Evolutionary conservation across 1,140 invertebrate species (phyloP).

Genomic region (Megalopta genalis): DNA sequence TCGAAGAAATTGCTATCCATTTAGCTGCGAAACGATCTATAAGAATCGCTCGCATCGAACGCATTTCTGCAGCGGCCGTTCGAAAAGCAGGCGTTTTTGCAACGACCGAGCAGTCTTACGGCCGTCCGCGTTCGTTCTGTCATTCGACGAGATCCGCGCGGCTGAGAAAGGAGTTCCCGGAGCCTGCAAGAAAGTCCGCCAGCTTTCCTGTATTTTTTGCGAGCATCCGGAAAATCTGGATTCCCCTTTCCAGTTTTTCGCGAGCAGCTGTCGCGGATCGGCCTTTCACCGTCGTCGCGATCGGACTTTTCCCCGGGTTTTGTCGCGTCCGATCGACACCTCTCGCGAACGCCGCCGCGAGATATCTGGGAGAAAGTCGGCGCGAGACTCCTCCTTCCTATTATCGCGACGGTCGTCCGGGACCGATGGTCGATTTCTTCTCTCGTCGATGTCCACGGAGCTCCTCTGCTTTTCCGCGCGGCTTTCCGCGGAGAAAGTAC

Average conservation of each 20-base stretch:
- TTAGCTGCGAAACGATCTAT: too few relatives aligned
- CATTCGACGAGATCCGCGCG: too few relatives aligned
- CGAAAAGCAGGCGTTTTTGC: too few relatives aligned
- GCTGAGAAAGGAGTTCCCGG: neutral
- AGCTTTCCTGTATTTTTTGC: slow-evolving; percentile 33
- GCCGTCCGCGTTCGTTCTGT: too few relatives aligned
- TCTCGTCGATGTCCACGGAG: neutral
- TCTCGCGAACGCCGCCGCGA: neutral
- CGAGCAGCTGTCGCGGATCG: slow-evolving; percentile 16
- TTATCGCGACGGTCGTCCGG: slow-evolving; percentile 5
- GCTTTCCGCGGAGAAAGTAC: slow-evolving; percentile 26
- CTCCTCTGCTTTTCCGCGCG: neutral
- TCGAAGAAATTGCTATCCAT: too few relatives aligned
- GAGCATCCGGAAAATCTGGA: slow-evolving; percentile 16
- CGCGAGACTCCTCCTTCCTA: slow-evolving; percentile 8
- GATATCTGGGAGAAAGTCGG: slow-evolving; percentile 20
- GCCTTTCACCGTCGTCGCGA: slow-evolving; percentile 39
- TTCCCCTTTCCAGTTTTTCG: slow-evolving; percentile 14
- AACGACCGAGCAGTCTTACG: too few relatives aligned
- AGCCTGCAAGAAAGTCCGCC: neutral
- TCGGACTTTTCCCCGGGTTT: slow-evolving; percentile 21
- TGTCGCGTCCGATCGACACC: slow-evolving; percentile 6
- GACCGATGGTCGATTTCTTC: neutral
- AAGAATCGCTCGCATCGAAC: too few relatives aligned
- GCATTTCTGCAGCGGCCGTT: too few relatives aligned